Base-by-base conservation (phyloP, 2,888 invertebrate species). In the Hesperia comma region DNA sequence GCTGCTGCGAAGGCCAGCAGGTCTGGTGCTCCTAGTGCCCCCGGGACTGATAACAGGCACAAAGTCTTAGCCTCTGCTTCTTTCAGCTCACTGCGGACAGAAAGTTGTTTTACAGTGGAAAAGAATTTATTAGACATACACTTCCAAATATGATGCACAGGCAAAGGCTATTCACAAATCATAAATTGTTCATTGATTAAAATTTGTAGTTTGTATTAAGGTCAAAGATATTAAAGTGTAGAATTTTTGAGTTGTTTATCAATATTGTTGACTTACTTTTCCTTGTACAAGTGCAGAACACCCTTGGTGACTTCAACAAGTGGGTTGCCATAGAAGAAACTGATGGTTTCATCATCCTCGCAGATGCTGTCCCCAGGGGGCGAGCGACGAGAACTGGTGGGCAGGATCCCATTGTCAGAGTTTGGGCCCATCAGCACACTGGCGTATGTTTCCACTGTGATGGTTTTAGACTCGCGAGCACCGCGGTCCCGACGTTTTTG, bases 301-400 rank as follows among this genome's bases (percentile, higher is more conserved):
- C 99, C 99, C 85, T 98, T 98, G 0, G 99, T 99, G 41, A 98
- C 96, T 90, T 99, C 99, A 0, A 99, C 98, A 77, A 97, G 95
- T 0, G 99, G 99, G 93, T 99, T 99, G 4, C 99, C 99, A 76
- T 97, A 98, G 76, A 97, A 97, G 88, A 98, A 99, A 61, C 94
- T 94, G 60, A 96, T 95, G 69, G 95, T 94, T 21, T 93, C 93
- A 51, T 80, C 81, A 26, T 88, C 88, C 54, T 90, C 89, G 4
- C 84, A 81, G 0, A 75, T 72, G 83, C 74, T 83, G 64, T 80
- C 80, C 37, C 83, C 84, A 66, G 80, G 92, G 0, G 94, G 93
- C 0, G 93, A 84, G 71, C 94, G 94, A 0, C 95, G 88, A 0
- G 95, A 95, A 75, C 94, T 94, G 8, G 94, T 94, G 0, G 95